Evolutionary conservation across 2,113 vertebrate species (phyloP).

Genomic region (Vimba vimba): DNA sequence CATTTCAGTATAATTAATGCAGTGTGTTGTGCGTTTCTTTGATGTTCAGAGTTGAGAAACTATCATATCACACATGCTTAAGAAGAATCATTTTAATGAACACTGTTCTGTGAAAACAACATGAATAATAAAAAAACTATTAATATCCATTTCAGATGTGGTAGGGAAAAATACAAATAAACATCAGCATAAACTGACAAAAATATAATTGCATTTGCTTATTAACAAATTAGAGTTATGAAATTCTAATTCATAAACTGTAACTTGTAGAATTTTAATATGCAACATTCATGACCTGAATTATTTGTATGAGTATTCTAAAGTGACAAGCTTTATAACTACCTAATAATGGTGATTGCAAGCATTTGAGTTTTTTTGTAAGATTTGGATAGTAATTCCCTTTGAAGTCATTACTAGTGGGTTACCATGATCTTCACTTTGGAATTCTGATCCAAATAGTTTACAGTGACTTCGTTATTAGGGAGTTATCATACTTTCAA

Average conservation of each 20-base stretch:
- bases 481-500: no score
- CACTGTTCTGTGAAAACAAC: background rate
- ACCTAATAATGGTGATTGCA: no score
- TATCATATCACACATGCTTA: background rate
- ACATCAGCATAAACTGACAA: background rate
- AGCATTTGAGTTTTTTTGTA: no score
- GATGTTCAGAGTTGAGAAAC: background rate
- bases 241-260: background rate
- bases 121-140: background rate
- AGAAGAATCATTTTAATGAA: background rate
- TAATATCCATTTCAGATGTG: background rate
- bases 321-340: no score
- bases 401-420: no score
- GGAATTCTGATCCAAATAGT: no score
- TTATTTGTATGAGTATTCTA: background rate
- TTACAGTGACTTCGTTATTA: no score
- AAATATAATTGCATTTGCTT: background rate
- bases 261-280: background rate
- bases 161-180: background rate
- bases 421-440: no score
- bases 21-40: background rate
- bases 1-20: slow-evolving; percentile 7
- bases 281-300: background rate
- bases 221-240: background rate
- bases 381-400: no score